Conservation (phyloP, 2,888 invertebrate species). For the Lycophotia porphyrea region DNA sequence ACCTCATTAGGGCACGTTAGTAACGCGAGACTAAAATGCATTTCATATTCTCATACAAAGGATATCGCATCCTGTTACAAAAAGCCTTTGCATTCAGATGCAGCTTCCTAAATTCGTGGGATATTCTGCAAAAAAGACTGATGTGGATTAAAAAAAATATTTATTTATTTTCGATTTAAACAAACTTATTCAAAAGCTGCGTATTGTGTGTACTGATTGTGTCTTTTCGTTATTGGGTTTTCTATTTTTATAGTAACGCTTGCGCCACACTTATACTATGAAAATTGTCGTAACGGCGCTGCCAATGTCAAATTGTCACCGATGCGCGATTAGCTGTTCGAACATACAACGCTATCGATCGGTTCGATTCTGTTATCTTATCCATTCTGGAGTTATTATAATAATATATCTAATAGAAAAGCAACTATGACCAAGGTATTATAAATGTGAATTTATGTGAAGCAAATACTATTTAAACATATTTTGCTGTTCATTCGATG, state of each 20-base stretch:
- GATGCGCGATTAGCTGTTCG: not conserved
- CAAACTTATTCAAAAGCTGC: too few species aligned
- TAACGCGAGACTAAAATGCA: conserved; percentile 66
- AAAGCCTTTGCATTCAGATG: conserved; percentile 77
- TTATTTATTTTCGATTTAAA: not conserved
- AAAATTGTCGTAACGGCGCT: not conserved
- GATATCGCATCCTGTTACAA: conserved; percentile 74
- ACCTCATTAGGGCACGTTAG: conserved; percentile 54
- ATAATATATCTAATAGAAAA: not conserved
- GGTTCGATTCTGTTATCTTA: not conserved
- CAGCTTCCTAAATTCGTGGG: conserved; percentile 71
- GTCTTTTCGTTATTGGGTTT: not conserved
- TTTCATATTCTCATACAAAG: conserved; percentile 74
- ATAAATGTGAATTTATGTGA: not conserved
- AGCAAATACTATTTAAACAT: not conserved
- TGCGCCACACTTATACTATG: not conserved
- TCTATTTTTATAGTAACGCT: not conserved
- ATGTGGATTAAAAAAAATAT: not conserved
- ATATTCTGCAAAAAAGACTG: conserved; percentile 58
- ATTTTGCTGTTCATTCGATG: conserved; percentile 12
- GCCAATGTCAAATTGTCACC: not conserved
- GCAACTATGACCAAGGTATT: not conserved
- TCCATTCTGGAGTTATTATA: not conserved
- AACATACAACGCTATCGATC: not conserved
- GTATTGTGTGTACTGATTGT: not conserved